A percentile compares a stretch with the other conserved stretches of the same genome.
phyloP scores from a whole-genome alignment of 2,888 invertebrate species.

The Actias luna region DNA sequence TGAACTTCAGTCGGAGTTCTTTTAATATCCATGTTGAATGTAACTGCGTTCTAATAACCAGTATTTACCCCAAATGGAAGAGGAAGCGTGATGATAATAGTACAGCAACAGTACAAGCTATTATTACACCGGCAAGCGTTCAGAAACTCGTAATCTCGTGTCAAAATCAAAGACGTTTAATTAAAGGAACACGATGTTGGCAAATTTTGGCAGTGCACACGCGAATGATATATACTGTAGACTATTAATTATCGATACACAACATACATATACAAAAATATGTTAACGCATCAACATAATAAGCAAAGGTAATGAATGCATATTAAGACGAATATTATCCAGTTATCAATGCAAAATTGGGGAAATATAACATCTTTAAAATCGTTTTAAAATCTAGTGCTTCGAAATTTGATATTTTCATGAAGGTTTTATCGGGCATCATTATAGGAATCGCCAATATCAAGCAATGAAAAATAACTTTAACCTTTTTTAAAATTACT shows the following conservation, averaged over 20 bases:
- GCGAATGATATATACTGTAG: constrained; percentile 48
- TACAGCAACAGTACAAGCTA: not conserved
- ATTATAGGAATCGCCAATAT: no score
- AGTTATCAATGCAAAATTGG: no score
- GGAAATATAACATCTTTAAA: no score
- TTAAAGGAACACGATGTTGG: constrained; percentile 40
- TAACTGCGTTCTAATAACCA: not conserved
- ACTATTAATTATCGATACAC: constrained; percentile 51
- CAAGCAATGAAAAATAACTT: no score
- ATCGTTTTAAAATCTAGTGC: no score
- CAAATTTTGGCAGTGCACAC: constrained; percentile 46
- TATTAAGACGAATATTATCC: not conserved
- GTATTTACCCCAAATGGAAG: not conserved
- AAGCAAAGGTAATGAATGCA: not conserved
- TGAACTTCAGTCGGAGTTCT: no score
- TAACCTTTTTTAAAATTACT: no score
- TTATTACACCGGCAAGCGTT: constrained; percentile 18
- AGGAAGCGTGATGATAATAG: not conserved
- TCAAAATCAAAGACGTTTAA: constrained; percentile 45
- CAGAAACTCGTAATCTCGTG: constrained; percentile 27
- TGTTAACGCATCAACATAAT: constrained; percentile 25
- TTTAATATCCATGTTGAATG: no score
- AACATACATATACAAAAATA: constrained; percentile 20
- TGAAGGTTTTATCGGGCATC: no score
- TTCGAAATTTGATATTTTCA: no score